Conservation (phyloP, 2,797 vertebrate species). For the Neostethus bicornis region DNA sequence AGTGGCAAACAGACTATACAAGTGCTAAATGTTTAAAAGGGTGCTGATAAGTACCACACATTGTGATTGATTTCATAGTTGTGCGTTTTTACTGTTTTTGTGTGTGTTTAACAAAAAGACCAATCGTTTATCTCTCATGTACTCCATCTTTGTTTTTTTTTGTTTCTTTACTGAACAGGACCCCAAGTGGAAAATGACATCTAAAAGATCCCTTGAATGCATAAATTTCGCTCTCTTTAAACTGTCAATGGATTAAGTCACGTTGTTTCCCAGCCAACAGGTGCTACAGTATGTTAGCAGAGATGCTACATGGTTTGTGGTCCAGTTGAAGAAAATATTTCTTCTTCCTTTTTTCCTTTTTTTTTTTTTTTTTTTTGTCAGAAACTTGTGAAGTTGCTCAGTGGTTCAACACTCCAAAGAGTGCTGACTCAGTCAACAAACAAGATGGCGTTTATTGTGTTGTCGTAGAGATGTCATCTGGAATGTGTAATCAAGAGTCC, state of each 20-base stretch:
- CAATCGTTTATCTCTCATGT: constrained; percentile 73
- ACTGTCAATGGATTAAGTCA: constrained; percentile 68
- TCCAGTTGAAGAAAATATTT: constrained; percentile 66
- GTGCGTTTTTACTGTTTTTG: constrained; percentile 4
- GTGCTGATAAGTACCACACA: constrained; percentile 20
- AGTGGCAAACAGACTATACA: constrained; percentile 55
- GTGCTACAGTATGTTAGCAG: constrained; percentile 86
- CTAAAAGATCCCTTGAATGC: constrained; percentile 73
- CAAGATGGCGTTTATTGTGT: constrained; percentile 56
- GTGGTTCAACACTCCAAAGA: constrained; percentile 59
- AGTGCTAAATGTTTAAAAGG: constrained; percentile 55
- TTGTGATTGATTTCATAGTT: constrained; percentile 29
- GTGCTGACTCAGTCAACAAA: constrained; percentile 59
- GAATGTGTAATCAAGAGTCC: constrained; percentile 77
- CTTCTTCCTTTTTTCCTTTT: constrained; percentile 6
- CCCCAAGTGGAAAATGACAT: constrained; percentile 73
- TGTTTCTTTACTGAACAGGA: constrained; percentile 56
- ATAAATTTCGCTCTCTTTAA: constrained; percentile 73
- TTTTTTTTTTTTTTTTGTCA: constrained; percentile 15
- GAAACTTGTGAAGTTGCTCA: constrained; percentile 64
- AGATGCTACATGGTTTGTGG: constrained; percentile 85
- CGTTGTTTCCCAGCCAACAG: constrained; percentile 81
- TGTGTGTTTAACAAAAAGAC: constrained; percentile 44
- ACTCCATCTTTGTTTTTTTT: constrained; percentile 32
- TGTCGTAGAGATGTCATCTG: constrained; percentile 67